These are phyloP conservation scores for Zaprionus lineosus DNA, from an alignment of 2,888 invertebrate species.

Conservation along the genomic window DNA sequence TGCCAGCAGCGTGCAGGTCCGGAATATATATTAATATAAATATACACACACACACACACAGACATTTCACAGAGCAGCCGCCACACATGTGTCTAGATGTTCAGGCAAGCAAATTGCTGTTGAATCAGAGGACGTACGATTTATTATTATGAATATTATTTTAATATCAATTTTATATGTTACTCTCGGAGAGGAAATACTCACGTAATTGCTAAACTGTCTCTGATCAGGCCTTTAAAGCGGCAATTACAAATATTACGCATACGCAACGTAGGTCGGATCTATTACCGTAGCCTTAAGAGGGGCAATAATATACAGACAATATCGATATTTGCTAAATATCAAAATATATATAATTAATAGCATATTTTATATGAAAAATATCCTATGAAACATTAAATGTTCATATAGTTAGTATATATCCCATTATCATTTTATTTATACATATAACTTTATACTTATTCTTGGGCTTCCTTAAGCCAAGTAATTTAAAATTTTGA, in stretches of 20 bases:
- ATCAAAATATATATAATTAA: too few relatives aligned
- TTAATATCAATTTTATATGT: too few relatives aligned
- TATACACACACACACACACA: constrained; percentile 1
- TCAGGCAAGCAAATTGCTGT: not conserved
- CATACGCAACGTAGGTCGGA: constrained; percentile 33
- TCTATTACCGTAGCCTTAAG: constrained; percentile 18
- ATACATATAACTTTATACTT: too few relatives aligned
- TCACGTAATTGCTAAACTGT: constrained; percentile 28
- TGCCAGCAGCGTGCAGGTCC: constrained; percentile 30
- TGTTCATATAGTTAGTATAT: too few relatives aligned
- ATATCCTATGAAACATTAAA: too few relatives aligned
- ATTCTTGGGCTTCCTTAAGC: too few relatives aligned
- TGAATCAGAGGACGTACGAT: not conserved
- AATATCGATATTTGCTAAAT: too few relatives aligned
- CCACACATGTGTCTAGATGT: constrained; percentile 5
- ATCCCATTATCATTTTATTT: too few relatives aligned
- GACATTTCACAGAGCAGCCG: not conserved
- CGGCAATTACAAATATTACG: constrained; percentile 25
- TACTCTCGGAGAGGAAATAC: not conserved
- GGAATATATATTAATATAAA: constrained; percentile 12
- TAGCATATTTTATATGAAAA: too few relatives aligned
- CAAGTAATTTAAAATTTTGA: too few relatives aligned
- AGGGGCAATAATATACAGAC: not conserved
- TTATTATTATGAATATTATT: constrained; percentile 1
- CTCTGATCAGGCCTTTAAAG: constrained; percentile 7